phyloP scores from a whole-genome alignment of 2,113 vertebrate species.

The Cepphus grylle region DNA sequence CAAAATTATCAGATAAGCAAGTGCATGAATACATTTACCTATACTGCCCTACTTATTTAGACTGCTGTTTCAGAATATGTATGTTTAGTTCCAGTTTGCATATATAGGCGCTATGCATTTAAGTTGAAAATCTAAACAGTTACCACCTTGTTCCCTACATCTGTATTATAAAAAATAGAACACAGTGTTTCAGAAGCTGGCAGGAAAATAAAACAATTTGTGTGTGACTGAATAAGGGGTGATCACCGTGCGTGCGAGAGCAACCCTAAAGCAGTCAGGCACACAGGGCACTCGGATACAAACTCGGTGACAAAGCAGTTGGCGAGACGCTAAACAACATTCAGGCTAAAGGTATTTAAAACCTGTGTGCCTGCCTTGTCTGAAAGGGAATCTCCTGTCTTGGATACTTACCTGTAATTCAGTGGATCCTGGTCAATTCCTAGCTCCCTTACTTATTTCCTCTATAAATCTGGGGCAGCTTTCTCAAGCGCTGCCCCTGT shows the following conservation, averaged over 20 bases:
- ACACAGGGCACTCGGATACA: not conserved
- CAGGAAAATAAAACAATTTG: not conserved
- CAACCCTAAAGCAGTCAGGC: not conserved
- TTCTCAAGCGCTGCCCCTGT: not conserved
- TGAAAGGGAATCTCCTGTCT: not conserved
- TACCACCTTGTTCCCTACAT: not conserved
- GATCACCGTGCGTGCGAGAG: accelerated
- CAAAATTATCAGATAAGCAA: not conserved
- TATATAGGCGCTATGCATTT: not conserved
- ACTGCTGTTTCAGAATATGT: not conserved
- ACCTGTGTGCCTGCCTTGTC: not conserved
- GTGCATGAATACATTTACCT: not conserved
- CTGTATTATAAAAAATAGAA: not conserved
- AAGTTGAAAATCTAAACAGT: not conserved
- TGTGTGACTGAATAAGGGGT: not conserved
- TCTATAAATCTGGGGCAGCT: not conserved
- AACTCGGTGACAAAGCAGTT: not conserved
- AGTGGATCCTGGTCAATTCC: not conserved
- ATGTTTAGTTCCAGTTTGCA: not conserved
- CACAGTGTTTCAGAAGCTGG: not conserved
- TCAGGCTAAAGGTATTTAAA: not conserved
- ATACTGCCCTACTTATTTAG: not conserved
- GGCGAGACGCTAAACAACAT: not conserved
- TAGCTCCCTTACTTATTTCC: not conserved
- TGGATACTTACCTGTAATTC: not conserved